Conservation (phyloP, 2,888 invertebrate species). For the Tholera decimalis region DNA sequence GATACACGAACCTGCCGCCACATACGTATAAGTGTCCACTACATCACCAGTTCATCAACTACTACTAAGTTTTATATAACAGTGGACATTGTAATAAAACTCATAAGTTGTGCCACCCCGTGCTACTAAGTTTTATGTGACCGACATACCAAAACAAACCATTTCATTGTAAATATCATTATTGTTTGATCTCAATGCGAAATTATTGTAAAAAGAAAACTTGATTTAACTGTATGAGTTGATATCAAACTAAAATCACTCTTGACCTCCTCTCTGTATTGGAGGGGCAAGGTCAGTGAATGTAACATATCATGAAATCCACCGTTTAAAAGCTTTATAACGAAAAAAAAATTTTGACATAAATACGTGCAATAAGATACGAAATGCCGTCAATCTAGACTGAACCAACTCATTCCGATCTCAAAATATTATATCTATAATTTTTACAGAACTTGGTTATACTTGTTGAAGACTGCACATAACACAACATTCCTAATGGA, state of each 20-base stretch:
- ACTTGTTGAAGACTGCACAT: conserved; percentile 31
- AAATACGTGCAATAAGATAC: background rate
- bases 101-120: too few relatives aligned
- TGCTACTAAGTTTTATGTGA: background rate
- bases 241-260: conserved; percentile 2
- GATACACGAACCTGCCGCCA: too few relatives aligned
- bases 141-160: background rate
- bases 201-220: background rate
- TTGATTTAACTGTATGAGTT: too few relatives aligned
- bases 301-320: too few relatives aligned
- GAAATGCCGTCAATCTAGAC: conserved; percentile 5
- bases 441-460: conserved; percentile 19
- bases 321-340: too few relatives aligned
- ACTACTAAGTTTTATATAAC: too few relatives aligned
- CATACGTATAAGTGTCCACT: too few relatives aligned
- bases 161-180: conserved; percentile 21
- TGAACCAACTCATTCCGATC: conserved; percentile 32
- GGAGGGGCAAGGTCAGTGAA: too few relatives aligned
- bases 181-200: background rate
- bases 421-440: conserved; percentile 15
- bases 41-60: too few relatives aligned
- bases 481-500: conserved; percentile 44
- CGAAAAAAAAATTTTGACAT: background rate
- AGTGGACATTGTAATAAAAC: too few relatives aligned
- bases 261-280: too few relatives aligned